Evolutionary conservation across 1,140 invertebrate genomes (phyloP), one percentile per base, ranked within the genome.

Genomic region (Ceratoteleas bidentatus): DNA sequence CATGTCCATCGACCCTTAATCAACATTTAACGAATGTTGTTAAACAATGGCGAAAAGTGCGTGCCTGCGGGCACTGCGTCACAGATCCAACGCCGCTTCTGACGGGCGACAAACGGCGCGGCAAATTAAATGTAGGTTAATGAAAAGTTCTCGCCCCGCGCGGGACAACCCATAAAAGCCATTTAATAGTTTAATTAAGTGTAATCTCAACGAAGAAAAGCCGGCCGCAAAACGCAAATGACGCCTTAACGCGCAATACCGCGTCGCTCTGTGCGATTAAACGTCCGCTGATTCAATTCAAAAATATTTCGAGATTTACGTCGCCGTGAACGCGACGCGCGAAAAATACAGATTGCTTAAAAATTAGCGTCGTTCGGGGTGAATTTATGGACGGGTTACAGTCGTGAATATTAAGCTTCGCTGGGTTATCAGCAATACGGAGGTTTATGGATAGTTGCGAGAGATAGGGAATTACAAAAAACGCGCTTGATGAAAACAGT

Each of bases 51-150:
- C 14, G 14, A 24, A 50, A 50, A 50, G 14, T 47, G 45, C 11
- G 8, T n/a, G 10, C 36, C 7, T 11, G 45, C 13, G 13, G 16
- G 16, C 49, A 24, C 16, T 50, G 15, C 15, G 6, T 50, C 15
- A 11, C 16, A 15, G 16, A 50, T 9, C 6, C 32, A 38, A 60
- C 57, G 7, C 11, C 15, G 0, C n/a, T n/a, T 24, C 1, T 60
- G 57, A 60, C 33, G 11, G 57, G 33, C n/a, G n/a, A 3, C 13
- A 13, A 45, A 60, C n/a, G 14, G 36, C 3, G 15, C 24, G 11
- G 11, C 38, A 60, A 60, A 60, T 47, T 60, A 60, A 60, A 60
- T 60, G 57, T 60, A 47, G 57, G 57, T 60, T 60, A 60, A 60
- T 60, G 40, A 60, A 45, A 32, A 60, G 45, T 60, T 45, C 40